Evolutionary conservation across 2,888 invertebrate species (phyloP), one percentile per base, ranked within the genome.

Genomic region (Chrysomela aeneicollis): DNA sequence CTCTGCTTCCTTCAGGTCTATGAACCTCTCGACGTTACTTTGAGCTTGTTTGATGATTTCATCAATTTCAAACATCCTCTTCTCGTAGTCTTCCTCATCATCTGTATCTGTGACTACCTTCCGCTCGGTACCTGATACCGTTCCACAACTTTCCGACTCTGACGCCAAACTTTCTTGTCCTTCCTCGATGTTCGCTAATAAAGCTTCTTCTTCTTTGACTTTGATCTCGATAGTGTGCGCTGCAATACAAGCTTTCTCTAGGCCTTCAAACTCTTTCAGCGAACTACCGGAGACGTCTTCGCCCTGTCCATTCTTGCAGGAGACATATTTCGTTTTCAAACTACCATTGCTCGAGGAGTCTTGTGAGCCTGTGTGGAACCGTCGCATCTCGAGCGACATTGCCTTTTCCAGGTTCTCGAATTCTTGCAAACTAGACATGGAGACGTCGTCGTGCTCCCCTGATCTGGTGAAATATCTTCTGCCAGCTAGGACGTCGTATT

Each of bases 371-470:
- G 90, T 90, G 74, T 88, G 86, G 73, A 87, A 87, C 76, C 88
- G 88, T 74, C 88, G 89, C 79, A 91, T 92, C 79, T 94, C 94
- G 78, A 93, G 86, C 0, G 89, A 89, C 76, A 97, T 89, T 0
- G 94, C 92, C 73, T 89, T 89, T 82, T 97, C 97, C 12, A 97
- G 84, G 69, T 91, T 91, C 84, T 97, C 97, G 84, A 97, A 97
- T 80, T 97, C 97, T 82, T 95, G 95, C 65, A 97, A 86, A 5
- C 97, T 97, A 70, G 92, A 94, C 82, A 97, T 90, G 0, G 97
- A 97, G 47, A 95, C 87, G 79, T 96, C 95, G 79, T 97, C 97
- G 78, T 93, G 92, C 73, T 97, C 95, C n/a, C 92, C 89, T 72
- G 89, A 87, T 71, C 90, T 89, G 2, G 91, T 89, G 76, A 94